phyloP scores from a whole-genome alignment of 1,140 invertebrate genomes.

The Zaprionus camerounensis region DNA sequence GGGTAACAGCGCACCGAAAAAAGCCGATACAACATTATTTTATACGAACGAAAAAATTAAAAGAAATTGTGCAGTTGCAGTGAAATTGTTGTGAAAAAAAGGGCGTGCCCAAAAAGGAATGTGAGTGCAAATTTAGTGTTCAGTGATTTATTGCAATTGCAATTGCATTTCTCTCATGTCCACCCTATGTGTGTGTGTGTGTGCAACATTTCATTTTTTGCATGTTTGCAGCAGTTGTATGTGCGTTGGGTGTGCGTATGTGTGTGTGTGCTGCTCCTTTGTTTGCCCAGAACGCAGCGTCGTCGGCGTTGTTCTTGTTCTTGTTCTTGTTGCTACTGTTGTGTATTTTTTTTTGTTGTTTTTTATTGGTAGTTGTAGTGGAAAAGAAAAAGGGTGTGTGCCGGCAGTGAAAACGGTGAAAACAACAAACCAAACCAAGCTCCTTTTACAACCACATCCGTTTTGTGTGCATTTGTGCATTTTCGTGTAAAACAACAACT shows the following conservation, averaged over 20 bases:
- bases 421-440: constrained; percentile 35
- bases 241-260: constrained; percentile 23
- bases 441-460: constrained; percentile 52
- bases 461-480: constrained; percentile 29
- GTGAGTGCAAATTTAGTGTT: constrained; percentile 39
- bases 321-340: constrained; percentile 41
- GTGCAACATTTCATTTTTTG: constrained; percentile 43
- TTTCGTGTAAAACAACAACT: constrained; percentile 36
- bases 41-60: constrained; percentile 28
- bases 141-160: constrained; percentile 19
- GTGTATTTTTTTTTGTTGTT: constrained; percentile 6
- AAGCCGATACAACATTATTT: constrained; percentile 55
- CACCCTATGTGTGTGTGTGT: constrained; percentile 36
- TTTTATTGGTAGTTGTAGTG: constrained; percentile 32
- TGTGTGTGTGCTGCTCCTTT: constrained; percentile 67
- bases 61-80: constrained; percentile 48
- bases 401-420: constrained; percentile 36
- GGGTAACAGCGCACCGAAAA: constrained; percentile 48
- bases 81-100: constrained; percentile 37
- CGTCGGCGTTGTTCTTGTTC: constrained; percentile 56
- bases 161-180: constrained; percentile 33
- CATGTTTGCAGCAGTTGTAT: constrained; percentile 34
- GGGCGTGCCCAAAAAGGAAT: constrained; percentile 46
- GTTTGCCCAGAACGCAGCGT: constrained; percentile 72
- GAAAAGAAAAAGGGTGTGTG: constrained; percentile 72